Percentiles rank a stretch among this genome's conserved stretches.
phyloP scores from a whole-genome alignment of 2,113 vertebrate species.

The Globicephala melas region DNA sequence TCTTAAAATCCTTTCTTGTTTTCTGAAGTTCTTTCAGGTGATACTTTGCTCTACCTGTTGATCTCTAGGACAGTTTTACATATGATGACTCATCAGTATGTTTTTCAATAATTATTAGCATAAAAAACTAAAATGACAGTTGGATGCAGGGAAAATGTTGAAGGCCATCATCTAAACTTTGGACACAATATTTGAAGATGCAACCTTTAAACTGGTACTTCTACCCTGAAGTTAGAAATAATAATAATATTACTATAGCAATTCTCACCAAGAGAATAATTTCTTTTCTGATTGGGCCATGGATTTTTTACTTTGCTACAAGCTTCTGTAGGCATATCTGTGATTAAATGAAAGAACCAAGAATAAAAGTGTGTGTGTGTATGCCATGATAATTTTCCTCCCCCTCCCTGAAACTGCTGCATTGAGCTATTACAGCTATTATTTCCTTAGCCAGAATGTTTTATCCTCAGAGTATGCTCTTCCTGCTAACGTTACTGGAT shows the following conservation, averaged over 20 bases:
- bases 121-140: neutral
- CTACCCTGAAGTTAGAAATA: slow-evolving; percentile 41
- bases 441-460: slow-evolving; percentile 9
- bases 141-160: neutral
- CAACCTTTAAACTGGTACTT: slow-evolving; percentile 8
- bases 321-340: slow-evolving; percentile 28
- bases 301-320: slow-evolving; percentile 24
- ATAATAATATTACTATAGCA: slow-evolving; percentile 37
- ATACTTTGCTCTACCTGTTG: neutral
- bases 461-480: neutral
- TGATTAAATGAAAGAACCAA: slow-evolving; percentile 42
- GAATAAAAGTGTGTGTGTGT: neutral
- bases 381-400: neutral
- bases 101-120: neutral
- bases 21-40: neutral
- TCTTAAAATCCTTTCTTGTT: neutral
- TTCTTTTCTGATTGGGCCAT: slow-evolving; percentile 54
- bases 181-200: slow-evolving; percentile 17
- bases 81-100: neutral
- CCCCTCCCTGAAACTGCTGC: neutral
- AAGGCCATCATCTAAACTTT: slow-evolving; percentile 14
- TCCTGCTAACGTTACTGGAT: neutral
- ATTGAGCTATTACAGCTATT: neutral
- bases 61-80: neutral
- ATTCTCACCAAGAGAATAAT: neutral